phyloP scores from a whole-genome alignment of 2,797 vertebrate species.

The Rallus crepitans region DNA sequence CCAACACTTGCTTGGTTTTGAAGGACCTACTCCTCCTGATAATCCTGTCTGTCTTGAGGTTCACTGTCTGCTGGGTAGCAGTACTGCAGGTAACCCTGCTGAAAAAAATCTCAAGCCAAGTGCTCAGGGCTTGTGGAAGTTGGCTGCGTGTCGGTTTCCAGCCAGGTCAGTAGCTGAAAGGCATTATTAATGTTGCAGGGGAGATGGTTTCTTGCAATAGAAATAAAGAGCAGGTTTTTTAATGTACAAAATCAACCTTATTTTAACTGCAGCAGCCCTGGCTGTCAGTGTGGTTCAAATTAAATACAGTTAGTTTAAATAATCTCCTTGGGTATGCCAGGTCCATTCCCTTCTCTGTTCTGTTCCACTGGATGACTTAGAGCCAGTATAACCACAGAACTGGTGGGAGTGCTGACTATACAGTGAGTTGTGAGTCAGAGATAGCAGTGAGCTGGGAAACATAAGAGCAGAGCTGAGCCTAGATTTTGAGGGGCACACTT shows the following conservation, averaged over 20 bases:
- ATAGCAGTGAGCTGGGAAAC: not conserved
- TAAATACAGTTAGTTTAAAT: constrained; percentile 21
- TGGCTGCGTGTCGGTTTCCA: not conserved
- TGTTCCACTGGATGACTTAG: not conserved
- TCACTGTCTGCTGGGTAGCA: not conserved
- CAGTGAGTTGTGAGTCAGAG: not conserved
- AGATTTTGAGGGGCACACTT: not conserved
- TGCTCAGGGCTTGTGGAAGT: not conserved
- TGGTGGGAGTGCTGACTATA: not conserved
- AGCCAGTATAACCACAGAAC: not conserved
- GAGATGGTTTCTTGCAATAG: not conserved
- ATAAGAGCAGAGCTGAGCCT: not conserved
- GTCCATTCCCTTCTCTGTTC: not conserved
- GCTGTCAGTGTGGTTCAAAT: not conserved
- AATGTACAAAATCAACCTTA: constrained; percentile 24
- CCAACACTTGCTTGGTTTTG: not conserved
- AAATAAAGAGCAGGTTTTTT: not conserved
- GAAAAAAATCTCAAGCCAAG: not conserved
- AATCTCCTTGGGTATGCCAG: not conserved
- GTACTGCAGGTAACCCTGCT: not conserved
- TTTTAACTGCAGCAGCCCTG: constrained; percentile 24
- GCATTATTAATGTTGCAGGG: constrained; percentile 1
- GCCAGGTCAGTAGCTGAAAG: not conserved
- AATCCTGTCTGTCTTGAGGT: not conserved
- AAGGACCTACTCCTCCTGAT: not conserved